These are phyloP conservation scores for Aplysina aerophoba DNA, from an alignment of 37 sponge, comb jelly and placozoan genomes.

Conservation along the genomic window DNA sequence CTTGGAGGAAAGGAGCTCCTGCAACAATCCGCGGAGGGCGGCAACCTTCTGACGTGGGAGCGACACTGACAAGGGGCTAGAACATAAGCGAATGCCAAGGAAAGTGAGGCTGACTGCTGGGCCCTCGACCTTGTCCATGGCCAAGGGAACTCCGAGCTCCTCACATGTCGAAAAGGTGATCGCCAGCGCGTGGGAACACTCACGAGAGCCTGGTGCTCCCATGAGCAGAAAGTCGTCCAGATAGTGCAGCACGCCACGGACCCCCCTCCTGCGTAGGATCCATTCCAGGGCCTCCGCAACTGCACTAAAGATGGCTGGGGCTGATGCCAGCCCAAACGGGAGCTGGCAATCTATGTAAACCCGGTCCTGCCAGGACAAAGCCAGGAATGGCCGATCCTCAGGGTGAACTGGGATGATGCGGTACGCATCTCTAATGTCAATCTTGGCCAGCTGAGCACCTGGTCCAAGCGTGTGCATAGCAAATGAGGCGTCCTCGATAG, in stretches of 20 bases:
- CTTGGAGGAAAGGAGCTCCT: no score
- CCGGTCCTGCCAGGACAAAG: constrained; percentile 10
- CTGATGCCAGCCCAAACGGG: constrained; percentile 27
- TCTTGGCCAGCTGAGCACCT: constrained; percentile 10
- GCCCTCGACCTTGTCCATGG: constrained; percentile 18
- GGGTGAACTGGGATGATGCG: constrained; percentile 9
- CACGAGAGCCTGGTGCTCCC: constrained; percentile 1
- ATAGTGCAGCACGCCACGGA: background rate
- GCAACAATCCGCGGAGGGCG: no score
- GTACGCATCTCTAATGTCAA: constrained; percentile 25
- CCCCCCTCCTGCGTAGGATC: constrained; percentile 23
- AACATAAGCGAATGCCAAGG: constrained; percentile 8
- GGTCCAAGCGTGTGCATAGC: background rate
- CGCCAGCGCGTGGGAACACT: constrained; percentile 1
- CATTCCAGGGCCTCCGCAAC: constrained; percentile 26
- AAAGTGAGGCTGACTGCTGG: background rate
- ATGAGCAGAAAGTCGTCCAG: constrained; percentile 12
- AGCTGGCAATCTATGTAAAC: constrained; percentile 24
- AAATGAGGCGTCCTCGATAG: background rate
- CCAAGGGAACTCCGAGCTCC: constrained; percentile 32
- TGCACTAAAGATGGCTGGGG: constrained; percentile 21
- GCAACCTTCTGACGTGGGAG: background rate
- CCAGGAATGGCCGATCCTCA: constrained; percentile 15
- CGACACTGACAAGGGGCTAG: background rate
- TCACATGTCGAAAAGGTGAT: background rate